A percentile compares a stretch with the other conserved stretches of the same genome.
Conservation (phyloP, 2,888 invertebrate species). For the Gerris lacustris region DNA sequence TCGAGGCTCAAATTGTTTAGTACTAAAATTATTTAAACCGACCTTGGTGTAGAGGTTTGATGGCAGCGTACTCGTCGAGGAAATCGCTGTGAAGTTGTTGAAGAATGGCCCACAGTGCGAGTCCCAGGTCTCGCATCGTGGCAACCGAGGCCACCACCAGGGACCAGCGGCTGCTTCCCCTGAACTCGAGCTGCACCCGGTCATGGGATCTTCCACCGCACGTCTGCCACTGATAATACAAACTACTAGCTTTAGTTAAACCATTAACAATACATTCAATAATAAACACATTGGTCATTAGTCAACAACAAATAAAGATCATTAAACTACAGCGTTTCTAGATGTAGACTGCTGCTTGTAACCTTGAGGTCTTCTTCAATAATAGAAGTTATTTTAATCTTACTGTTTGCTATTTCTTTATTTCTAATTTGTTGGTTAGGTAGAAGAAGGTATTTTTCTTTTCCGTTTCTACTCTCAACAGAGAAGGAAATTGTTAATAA, state of each 20-base stretch:
- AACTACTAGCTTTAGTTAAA: background rate
- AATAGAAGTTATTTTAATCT: no score
- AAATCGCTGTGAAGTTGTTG: slow-evolving; percentile 44
- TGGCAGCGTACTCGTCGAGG: slow-evolving; percentile 37
- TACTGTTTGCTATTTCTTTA: no score
- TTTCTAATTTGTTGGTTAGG: no score
- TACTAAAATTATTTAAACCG: slow-evolving; percentile 8
- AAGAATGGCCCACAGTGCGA: slow-evolving; percentile 43
- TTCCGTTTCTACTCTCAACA: no score
- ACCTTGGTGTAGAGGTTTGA: slow-evolving; percentile 31
- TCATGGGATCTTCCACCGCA: slow-evolving; percentile 50
- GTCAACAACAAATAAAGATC: background rate
- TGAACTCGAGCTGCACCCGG: slow-evolving; percentile 47
- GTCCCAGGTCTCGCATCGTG: slow-evolving; percentile 47
- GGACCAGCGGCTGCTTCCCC: slow-evolving; percentile 44
- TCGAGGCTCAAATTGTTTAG: no score
- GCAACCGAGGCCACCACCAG: slow-evolving; percentile 44
- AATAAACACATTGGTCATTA: background rate
- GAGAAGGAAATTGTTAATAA: no score
- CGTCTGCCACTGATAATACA: slow-evolving; percentile 44
- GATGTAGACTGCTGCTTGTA: no score
- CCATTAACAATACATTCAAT: background rate
- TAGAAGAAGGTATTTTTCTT: no score
- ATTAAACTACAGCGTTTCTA: background rate
- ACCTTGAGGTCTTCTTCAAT: no score